Evolutionary conservation across 2,797 vertebrate species (phyloP).

Genomic region (Rhinophrynus dorsalis): DNA sequence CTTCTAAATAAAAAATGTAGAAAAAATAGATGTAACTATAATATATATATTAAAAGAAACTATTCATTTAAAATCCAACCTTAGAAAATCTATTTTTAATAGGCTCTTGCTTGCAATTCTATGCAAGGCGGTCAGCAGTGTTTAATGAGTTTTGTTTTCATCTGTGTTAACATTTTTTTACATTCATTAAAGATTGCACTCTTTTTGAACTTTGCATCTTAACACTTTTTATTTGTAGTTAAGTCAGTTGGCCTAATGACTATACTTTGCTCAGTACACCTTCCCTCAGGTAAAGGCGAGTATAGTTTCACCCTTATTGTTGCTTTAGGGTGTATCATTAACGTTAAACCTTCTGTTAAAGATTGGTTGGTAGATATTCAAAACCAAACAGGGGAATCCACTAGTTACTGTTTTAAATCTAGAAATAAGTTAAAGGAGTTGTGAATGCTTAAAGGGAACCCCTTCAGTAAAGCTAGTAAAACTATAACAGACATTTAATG

Average conservation of each 20-base stretch:
- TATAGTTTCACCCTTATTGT: not conserved
- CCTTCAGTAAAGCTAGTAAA: no score
- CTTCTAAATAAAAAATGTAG: no score
- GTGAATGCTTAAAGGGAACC: no score
- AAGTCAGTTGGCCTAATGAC: constrained; percentile 29
- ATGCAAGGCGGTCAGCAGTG: not conserved
- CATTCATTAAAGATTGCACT: not conserved
- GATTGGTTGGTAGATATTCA: not conserved
- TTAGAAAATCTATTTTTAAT: no score
- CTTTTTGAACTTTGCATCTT: constrained; percentile 41
- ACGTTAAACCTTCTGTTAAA: constrained; percentile 9
- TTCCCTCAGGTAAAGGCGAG: constrained; percentile 29
- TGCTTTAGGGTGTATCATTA: constrained; percentile 8
- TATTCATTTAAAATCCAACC: no score
- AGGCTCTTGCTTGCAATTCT: no score
- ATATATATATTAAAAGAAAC: no score
- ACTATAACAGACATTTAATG: no score
- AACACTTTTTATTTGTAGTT: constrained; percentile 30
- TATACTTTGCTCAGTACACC: constrained; percentile 12
- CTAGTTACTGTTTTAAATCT: constrained; percentile 4
- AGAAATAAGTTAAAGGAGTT: constrained; percentile 1
- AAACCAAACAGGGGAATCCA: not conserved
- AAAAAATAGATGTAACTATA: no score
- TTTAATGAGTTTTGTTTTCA: not conserved
- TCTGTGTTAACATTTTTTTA: constrained; percentile 5